Evolutionary conservation across 2,113 vertebrate genomes (phyloP), one percentile per base, ranked within the genome.

Genomic region (Peromyscus maniculatus): DNA sequence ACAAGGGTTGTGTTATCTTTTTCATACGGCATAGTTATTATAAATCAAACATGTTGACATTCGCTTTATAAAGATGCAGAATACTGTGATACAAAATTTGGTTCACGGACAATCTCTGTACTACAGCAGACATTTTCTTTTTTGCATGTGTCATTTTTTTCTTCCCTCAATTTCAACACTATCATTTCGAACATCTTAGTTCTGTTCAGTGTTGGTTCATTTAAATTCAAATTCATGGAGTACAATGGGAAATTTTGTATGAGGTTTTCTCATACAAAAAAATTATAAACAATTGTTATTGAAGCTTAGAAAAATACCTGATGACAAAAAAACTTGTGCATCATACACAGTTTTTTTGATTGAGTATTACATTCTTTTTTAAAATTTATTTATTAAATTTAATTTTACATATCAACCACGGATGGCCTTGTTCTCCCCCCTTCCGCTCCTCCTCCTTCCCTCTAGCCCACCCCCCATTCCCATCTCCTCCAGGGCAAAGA

Each of bases 121-220:
- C 13, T 89, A 69, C 11, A 57, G 13, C 31, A 69, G 7, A 11
- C 36, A 49, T 39, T 91, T 57, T 67, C 21, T 57, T 87, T 49
- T 5, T 19, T 36, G 0, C 19, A 11, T 71, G 3, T 69, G 33
- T 9, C 12, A 13, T 78, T 93, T 92, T 79, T 96, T 75, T 19
- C 52, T 91, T 86, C 19, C 49, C 33, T 26, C 28, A 94, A 26
- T 46, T 86, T 86, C 36, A 80, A 9, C 7, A 7, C 7, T 46
- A 17, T 72, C n/a, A 52, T 69, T 80, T 33, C 28, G 19, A 12
- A 94, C 80, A 94, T 7, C 4, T 93, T 91, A 89, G 33, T 78
- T 95, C 46, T 91, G 52, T 82, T 72, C 92, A 92, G 33, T 80
- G 24, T 88, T 89, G 15, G 9, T 94, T 69, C 67, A 87, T 91